Evolutionary conservation across 2,113 vertebrate species (phyloP), one percentile per base, ranked within the genome.

Genomic region (Acrocephalus kingi): DNA sequence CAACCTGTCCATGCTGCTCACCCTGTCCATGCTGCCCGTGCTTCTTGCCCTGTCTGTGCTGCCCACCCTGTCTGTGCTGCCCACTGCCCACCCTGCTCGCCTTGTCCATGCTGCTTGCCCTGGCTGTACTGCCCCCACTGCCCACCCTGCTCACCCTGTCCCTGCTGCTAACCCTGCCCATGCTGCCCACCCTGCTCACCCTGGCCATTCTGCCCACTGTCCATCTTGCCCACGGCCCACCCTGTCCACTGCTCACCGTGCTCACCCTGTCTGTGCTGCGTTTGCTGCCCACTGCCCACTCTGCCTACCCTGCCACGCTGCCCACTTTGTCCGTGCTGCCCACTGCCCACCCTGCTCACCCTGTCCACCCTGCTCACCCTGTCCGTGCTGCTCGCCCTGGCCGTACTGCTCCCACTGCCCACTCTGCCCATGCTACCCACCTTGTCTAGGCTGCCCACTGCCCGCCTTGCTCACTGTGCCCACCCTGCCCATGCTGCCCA

Each of bases 91-190:
- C 8, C 2, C 21, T 64, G 48, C 41, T 35, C 35, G 8, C 35
- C 8, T 8, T 35, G 35, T 8, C 35, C 35, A 8, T 35, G 35
- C 35, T 35, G 35, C 35, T 45, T 7, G 46, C 9, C 7, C 54
- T 55, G 30, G 18, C 54, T 9, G 8, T 39, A 9, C 37, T 39
- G 37, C 35, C 35, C 35, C 35, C 54, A 22, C 20, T 55, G 54
- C 7, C 30, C 52, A 31, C 13, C 37, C 24, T 23, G 49, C 3
- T 7, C 20, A 8, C n/a, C 35, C 37, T 46, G 25, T 18, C n/a
- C 2, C 9, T n/a, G 13, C 8, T 45, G 71, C 17, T 15, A 13
- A 10, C 7, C 8, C 41, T 35, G 39, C 0, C 30, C 3, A 3
- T 24, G 22, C 41, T 58, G 58, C 28, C 16, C 4, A 3, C 7